Evolutionary conservation across 2,113 vertebrate species (phyloP).

Genomic region (Heterocephalus glaber): DNA sequence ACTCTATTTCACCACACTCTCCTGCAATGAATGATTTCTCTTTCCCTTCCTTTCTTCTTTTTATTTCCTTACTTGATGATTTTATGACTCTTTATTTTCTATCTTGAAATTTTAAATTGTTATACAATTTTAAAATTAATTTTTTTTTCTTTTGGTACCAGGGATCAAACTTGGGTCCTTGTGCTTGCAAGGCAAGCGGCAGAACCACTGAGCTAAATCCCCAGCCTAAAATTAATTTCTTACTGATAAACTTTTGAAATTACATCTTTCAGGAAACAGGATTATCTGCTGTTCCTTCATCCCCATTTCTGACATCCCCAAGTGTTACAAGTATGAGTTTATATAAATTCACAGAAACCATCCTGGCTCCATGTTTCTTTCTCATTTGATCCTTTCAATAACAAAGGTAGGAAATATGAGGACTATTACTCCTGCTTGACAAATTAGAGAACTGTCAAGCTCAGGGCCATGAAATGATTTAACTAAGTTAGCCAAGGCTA

Average conservation of each 20-base stretch:
- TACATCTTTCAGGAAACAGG: background rate
- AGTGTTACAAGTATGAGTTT: too few relatives aligned
- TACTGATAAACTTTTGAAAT: background rate
- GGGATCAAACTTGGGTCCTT: too few relatives aligned
- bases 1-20: background rate
- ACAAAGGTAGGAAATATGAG: background rate
- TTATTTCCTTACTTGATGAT: background rate
- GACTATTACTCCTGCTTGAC: background rate
- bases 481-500: background rate
- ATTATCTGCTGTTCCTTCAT: background rate
- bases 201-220: too few relatives aligned
- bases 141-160: too few relatives aligned
- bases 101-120: background rate
- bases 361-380: background rate
- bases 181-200: too few relatives aligned
- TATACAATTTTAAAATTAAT: background rate
- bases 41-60: too few relatives aligned
- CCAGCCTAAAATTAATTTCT: too few relatives aligned
- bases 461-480: background rate
- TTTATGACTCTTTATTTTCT: background rate
- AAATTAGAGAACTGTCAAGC: background rate
- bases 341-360: background rate
- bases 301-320: background rate
- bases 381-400: background rate
- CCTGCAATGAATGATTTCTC: background rate